A percentile compares a stretch with the other conserved stretches of the same genome.
These are phyloP conservation scores for Himalopsyche kuldschensis DNA, from an alignment of 2,888 invertebrate species.

Conservation along the genomic window DNA sequence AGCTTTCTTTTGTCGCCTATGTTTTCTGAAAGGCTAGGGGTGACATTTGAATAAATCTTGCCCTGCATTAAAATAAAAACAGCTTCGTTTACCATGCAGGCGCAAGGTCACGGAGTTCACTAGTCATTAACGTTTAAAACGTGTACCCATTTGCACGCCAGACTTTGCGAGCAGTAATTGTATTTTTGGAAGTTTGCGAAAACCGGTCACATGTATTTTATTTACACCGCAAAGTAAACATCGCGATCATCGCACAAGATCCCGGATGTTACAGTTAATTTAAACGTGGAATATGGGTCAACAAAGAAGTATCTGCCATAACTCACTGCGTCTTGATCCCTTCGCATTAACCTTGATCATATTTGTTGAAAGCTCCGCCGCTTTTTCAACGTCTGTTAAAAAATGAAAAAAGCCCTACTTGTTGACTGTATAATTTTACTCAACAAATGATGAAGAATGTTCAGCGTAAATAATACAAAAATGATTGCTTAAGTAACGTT, in stretches of 20 bases:
- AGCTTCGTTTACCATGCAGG: not conserved
- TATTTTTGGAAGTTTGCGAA: not conserved
- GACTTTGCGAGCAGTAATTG: constrained; percentile 2
- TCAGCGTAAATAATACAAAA: not conserved
- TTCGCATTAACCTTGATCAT: not conserved
- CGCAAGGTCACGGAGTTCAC: constrained; percentile 12
- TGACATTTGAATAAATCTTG: not conserved
- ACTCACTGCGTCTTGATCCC: not conserved
- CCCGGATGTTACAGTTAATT: not conserved
- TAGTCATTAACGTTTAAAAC: constrained; percentile 1
- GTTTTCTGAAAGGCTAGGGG: not conserved
- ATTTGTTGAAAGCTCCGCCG: not conserved
- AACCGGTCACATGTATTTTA: not conserved
- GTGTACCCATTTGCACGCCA: constrained; percentile 15
- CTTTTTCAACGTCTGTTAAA: not conserved
- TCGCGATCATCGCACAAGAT: not conserved
- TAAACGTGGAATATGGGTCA: not conserved
- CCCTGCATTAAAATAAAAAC: not conserved
- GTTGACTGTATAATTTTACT: not conserved
- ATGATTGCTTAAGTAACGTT: not conserved
- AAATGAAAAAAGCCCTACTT: not conserved
- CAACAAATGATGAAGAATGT: not conserved
- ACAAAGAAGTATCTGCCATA: not conserved
- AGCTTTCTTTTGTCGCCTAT: too few relatives aligned
- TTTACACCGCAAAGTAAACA: not conserved